Evolutionary conservation across 2,888 invertebrate species (phyloP).

Genomic region (Nycteola revayana): DNA sequence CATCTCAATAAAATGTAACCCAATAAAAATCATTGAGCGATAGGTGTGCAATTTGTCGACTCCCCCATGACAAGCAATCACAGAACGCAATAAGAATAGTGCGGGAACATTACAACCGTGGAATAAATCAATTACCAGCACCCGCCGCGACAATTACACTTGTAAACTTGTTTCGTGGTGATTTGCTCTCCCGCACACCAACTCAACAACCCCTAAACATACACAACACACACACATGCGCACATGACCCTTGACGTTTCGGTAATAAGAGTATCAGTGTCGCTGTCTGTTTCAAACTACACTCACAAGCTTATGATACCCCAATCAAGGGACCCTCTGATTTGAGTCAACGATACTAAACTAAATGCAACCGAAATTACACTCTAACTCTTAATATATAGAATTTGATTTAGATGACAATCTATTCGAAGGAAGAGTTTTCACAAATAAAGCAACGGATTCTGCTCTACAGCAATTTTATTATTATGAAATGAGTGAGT

Average conservation of each 20-base stretch:
- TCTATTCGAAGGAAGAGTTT: slow-evolving; percentile 28
- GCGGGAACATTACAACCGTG: slow-evolving; percentile 32
- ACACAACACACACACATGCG: slow-evolving; percentile 27
- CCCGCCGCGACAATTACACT: slow-evolving; percentile 69
- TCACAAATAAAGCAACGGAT: slow-evolving; percentile 43
- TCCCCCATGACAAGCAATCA: slow-evolving; percentile 34
- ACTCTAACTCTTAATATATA: slow-evolving; percentile 23
- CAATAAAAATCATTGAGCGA: slow-evolving; percentile 24
- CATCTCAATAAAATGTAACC: slow-evolving; percentile 13
- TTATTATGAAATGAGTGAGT: slow-evolving; percentile 51
- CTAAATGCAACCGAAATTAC: slow-evolving; percentile 22
- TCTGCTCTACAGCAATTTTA: slow-evolving; percentile 47
- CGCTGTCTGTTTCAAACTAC: slow-evolving; percentile 63
- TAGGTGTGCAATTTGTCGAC: slow-evolving; percentile 26
- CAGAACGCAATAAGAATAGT: slow-evolving; percentile 31
- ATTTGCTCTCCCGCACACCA: slow-evolving; percentile 49
- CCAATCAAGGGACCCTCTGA: slow-evolving; percentile 67
- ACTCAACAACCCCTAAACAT: slow-evolving; percentile 9
- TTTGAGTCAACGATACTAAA: slow-evolving; percentile 40
- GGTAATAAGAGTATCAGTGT: slow-evolving; percentile 63
- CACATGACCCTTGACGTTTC: slow-evolving; percentile 52
- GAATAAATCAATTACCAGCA: slow-evolving; percentile 72
- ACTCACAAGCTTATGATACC: slow-evolving; percentile 66
- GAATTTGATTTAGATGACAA: slow-evolving; percentile 13
- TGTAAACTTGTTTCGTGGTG: slow-evolving; percentile 64